Percentiles rank a stretch among this genome's conserved stretches.
Evolutionary conservation across 2,888 invertebrate genomes (phyloP).

Genomic region (Clistopyga incitator): DNA sequence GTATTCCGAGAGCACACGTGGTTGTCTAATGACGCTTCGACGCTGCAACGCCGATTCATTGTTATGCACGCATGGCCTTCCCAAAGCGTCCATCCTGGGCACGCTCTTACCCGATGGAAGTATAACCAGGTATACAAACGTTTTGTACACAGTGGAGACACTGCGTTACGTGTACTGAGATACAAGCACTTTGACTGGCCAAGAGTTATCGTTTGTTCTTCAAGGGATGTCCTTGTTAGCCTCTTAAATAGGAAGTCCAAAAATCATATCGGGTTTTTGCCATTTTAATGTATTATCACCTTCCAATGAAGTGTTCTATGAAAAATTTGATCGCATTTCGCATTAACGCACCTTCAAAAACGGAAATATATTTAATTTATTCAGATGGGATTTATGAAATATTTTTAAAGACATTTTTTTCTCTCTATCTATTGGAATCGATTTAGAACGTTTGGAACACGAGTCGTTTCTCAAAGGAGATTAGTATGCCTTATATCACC

Average conservation of each 20-base stretch:
- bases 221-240: neutral
- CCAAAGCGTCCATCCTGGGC: conserved; percentile 30
- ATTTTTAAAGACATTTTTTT: too few species aligned
- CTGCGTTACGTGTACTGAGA: conserved; percentile 22
- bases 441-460: too few species aligned
- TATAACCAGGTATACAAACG: conserved; percentile 7
- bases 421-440: too few species aligned
- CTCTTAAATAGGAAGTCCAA: too few species aligned
- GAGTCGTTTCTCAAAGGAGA: too few species aligned
- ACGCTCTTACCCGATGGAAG: neutral
- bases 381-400: too few species aligned
- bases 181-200: conserved; percentile 9
- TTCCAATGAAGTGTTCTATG: neutral
- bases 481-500: too few species aligned
- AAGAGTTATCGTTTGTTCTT: conserved; percentile 13
- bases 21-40: conserved; percentile 54
- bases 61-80: conserved; percentile 57
- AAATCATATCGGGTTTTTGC: neutral
- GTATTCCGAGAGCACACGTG: conserved; percentile 54
- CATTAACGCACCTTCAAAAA: too few species aligned
- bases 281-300: neutral
- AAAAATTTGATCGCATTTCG: too few species aligned
- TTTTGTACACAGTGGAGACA: conserved; percentile 10
- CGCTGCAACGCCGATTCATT: conserved; percentile 50
- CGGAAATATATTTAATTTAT: too few species aligned